Conservation (phyloP, 2,888 invertebrate genomes). For the Hofmannophila pseudospretella region DNA sequence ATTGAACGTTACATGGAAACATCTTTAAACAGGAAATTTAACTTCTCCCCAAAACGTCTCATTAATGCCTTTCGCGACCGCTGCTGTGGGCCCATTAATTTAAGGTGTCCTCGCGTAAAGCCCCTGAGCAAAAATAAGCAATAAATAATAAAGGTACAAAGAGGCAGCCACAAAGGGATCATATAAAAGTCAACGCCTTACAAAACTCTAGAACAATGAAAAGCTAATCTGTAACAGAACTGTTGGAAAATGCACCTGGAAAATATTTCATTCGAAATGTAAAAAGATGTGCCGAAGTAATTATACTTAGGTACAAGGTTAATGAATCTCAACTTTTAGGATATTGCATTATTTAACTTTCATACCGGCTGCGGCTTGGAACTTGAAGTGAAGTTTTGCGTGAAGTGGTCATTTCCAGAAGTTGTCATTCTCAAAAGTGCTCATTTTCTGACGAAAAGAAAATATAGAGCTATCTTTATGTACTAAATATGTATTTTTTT, state of each 20-base stretch:
- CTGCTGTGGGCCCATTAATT: slow-evolving; percentile 4
- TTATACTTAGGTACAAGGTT: too few relatives aligned
- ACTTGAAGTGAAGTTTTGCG: too few relatives aligned
- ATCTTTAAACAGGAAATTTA: not conserved
- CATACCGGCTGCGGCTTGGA: too few relatives aligned
- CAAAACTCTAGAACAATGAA: slow-evolving; percentile 26
- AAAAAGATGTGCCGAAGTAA: too few relatives aligned
- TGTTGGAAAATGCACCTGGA: slow-evolving; percentile 28
- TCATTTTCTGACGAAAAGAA: too few relatives aligned
- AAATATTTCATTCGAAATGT: slow-evolving; percentile 34
- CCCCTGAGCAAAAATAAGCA: slow-evolving; percentile 7
- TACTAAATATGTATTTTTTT: too few relatives aligned
- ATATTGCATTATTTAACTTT: too few relatives aligned
- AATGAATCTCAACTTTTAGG: too few relatives aligned
- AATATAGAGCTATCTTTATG: too few relatives aligned
- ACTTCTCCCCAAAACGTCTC: not conserved
- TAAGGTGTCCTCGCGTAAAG: slow-evolving; percentile 3
- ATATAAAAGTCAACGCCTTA: slow-evolving; percentile 22
- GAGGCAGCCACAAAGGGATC: slow-evolving; percentile 18
- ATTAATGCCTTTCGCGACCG: not conserved
- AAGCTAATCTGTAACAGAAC: slow-evolving; percentile 23
- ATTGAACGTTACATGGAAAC: not conserved
- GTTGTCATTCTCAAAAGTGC: too few relatives aligned
- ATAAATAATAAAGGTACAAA: slow-evolving; percentile 15
- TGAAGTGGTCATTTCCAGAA: too few relatives aligned